Conservation (phyloP, 2,113 vertebrate genomes). For the Platanista minor region DNA sequence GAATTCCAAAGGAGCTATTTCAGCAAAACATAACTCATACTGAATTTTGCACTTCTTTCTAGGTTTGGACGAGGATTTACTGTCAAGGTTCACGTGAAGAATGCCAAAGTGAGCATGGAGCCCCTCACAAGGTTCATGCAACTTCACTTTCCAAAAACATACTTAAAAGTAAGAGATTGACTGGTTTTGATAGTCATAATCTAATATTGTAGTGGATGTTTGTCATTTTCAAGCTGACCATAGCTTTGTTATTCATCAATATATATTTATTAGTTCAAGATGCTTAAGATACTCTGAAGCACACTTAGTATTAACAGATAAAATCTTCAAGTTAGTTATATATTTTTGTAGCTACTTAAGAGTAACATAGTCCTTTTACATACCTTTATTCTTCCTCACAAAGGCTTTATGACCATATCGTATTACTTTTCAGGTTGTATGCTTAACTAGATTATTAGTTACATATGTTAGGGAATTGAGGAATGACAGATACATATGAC, state of each 20-base stretch:
- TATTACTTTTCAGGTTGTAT: not conserved
- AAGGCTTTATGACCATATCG: not conserved
- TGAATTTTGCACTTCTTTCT: constrained; percentile 50
- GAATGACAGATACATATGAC: not conserved
- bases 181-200: not conserved
- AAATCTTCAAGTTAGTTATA: not conserved
- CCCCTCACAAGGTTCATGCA: constrained; percentile 93
- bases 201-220: not conserved
- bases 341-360: not conserved
- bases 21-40: constrained; percentile 39
- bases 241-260: not conserved
- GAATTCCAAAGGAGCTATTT: constrained; percentile 48
- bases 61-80: constrained; percentile 98
- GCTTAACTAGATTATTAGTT: not conserved
- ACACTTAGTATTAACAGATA: not conserved
- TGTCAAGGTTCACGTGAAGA: constrained; percentile 95
- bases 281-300: not conserved
- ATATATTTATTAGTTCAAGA: not conserved
- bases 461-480: not conserved
- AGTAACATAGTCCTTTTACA: not conserved
- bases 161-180: constrained; percentile 87
- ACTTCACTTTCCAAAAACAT: constrained; percentile 89
- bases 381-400: not conserved
- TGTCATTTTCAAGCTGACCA: not conserved
- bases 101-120: constrained; percentile 81